Base-by-base conservation (phyloP, 1,140 invertebrate genomes). In the Galleria mellonella region DNA sequence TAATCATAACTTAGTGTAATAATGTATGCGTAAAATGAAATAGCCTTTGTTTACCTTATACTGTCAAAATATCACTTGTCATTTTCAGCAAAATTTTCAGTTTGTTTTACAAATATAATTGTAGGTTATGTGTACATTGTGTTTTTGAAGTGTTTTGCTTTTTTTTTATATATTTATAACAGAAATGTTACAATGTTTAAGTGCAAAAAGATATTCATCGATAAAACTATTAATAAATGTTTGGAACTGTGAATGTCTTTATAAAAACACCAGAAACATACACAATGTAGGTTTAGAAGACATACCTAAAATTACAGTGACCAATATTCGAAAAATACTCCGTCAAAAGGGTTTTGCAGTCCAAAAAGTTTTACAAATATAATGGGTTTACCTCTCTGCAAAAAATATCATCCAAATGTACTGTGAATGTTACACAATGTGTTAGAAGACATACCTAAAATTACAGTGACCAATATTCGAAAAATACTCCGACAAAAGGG, bases 401-500 rank as follows among this genome's bases (percentile, higher is more conserved):
- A n/a, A n/a, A n/a, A n/a, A n/a, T n/a, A 35, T 70, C 64, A 9
- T 81, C 68, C 0, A 82, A 76, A 39, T 84, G 79, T 53, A 54
- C 57, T n/a, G n/a, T n/a, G n/a, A n/a, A n/a, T n/a, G n/a, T n/a
- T n/a, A n/a, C n/a, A n/a, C n/a, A n/a, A n/a, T n/a, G n/a, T n/a
- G n/a, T n/a, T n/a, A n/a, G n/a, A n/a, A n/a, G n/a, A n/a, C n/a
- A 79, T 83, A 43, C 74, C 81, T 12, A 84, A 73, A 47, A 46
- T 78, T 62, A 67, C 64, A 15, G 49, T 61, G 10, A 46, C 63
- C 6, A 75, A 83, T 61, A 79, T 83, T 51, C 47, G 66, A 35
- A 83, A 83, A 55, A 41, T 79, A 45, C 55, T 83, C 39, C 45
- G 79, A 32, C 75, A 79, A 60, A 82, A 79, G 66, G 79, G 79